These are phyloP conservation scores for Drosophila pruinosa DNA, from an alignment of 1,140 invertebrate species.

Conservation along the genomic window DNA sequence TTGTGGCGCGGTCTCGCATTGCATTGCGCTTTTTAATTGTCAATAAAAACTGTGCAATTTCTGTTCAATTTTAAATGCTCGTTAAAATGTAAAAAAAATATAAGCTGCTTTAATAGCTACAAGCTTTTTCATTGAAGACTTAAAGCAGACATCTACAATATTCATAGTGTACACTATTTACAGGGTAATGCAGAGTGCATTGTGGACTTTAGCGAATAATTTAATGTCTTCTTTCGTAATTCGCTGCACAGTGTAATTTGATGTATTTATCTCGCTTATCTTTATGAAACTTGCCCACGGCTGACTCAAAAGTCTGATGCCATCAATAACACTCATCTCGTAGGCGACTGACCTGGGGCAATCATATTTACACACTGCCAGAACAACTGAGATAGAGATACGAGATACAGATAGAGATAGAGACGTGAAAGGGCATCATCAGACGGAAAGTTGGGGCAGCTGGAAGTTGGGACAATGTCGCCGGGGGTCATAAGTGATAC, in stretches of 20 bases:
- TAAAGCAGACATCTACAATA: no score
- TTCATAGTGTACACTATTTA: no score
- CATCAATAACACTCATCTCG: constrained; percentile 54
- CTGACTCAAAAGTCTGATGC: constrained; percentile 33
- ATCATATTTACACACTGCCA: constrained; percentile 57
- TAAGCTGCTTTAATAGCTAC: no score
- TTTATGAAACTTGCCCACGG: constrained; percentile 30
- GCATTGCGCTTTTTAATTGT: background rate
- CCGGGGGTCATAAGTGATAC: constrained; percentile 59
- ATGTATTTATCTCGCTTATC: constrained; percentile 36
- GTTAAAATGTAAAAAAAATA: no score
- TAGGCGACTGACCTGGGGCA: constrained; percentile 37
- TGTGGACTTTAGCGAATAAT: background rate
- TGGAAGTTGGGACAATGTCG: constrained; percentile 2
- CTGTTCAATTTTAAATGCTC: no score
- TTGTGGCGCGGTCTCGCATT: background rate
- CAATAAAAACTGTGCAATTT: background rate
- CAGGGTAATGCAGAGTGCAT: background rate
- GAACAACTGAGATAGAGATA: constrained; percentile 9
- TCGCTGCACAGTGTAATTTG: constrained; percentile 38
- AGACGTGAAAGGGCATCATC: background rate
- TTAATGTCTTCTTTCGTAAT: constrained; percentile 14
- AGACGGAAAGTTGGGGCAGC: background rate
- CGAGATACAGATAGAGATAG: background rate
- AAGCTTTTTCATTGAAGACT: no score